A percentile compares a stretch with the other conserved stretches of the same genome.
phyloP scores from a whole-genome alignment of 2,797 vertebrate species.

The Setipinna tenuifilis region DNA sequence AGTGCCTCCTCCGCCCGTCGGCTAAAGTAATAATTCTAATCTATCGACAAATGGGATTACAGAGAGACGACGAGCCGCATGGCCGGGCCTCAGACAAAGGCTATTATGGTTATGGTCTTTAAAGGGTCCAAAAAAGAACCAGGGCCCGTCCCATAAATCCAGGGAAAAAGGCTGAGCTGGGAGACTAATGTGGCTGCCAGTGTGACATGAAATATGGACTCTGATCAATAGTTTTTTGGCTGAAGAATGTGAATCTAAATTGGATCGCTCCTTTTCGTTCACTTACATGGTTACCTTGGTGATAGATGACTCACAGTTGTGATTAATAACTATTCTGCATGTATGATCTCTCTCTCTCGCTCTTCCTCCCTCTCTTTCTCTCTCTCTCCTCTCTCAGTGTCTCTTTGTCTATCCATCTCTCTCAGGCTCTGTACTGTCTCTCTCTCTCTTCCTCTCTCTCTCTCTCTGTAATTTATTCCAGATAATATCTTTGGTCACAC shows the following conservation, averaged over 20 bases:
- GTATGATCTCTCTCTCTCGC: background rate
- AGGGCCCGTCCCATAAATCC: conserved; percentile 33
- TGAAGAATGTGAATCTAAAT: conserved; percentile 2
- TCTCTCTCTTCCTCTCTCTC: background rate
- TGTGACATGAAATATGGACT: background rate
- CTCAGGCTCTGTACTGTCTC: no score
- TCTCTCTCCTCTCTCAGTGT: no score
- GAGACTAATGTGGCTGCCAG: background rate
- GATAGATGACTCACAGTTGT: background rate
- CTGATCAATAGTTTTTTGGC: conserved; percentile 28
- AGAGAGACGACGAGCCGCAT: conserved; percentile 32
- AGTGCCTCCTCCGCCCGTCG: conserved; percentile 30
- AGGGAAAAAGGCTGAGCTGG: background rate
- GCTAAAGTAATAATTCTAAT: conserved; percentile 65
- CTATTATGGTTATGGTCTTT: conserved; percentile 58
- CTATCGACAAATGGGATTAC: conserved; percentile 66
- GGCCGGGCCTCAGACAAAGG: conserved; percentile 56
- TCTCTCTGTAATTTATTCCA: background rate
- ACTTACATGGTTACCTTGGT: conserved; percentile 19
- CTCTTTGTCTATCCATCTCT: no score
- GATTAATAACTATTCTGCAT: conserved; percentile 20
- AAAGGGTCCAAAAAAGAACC: conserved; percentile 24
- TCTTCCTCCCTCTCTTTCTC: background rate
- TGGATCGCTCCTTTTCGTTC: background rate
- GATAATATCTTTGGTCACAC: conserved; percentile 10